phyloP scores from a whole-genome alignment of 2,888 invertebrate species.

The Nephrotoma flavescens region DNA sequence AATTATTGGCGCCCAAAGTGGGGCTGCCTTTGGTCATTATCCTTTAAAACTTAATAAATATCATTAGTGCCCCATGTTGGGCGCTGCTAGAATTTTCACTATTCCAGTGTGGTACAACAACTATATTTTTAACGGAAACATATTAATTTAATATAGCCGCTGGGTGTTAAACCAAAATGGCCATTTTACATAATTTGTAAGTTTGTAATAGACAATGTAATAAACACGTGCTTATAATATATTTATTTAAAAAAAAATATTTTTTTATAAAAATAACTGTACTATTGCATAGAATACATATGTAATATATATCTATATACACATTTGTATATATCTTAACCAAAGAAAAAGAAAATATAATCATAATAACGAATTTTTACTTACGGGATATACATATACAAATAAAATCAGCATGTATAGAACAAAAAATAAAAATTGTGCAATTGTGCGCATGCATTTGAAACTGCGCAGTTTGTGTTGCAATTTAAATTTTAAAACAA shows the following conservation, averaged over 20 bases:
- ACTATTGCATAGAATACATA: background rate
- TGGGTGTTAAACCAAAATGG: background rate
- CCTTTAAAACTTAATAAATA: no score
- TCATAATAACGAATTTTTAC: background rate
- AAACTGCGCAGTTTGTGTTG: background rate
- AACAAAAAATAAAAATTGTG: background rate
- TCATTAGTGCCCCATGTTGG: no score
- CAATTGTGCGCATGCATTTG: background rate
- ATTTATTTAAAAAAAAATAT: background rate
- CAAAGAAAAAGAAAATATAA: background rate
- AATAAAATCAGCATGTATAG: background rate
- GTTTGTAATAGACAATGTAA: background rate
- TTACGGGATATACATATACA: background rate
- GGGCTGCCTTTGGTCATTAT: no score
- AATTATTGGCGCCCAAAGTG: no score
- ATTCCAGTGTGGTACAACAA: no score
- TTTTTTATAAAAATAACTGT: background rate
- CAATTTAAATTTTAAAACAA: background rate
- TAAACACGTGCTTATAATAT: background rate
- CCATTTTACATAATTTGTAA: background rate
- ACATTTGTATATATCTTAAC: background rate
- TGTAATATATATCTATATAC: background rate
- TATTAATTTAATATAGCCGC: background rate
- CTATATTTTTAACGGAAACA: background rate
- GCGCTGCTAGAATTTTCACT: no score